Evolutionary conservation across 2,797 vertebrate species (phyloP).

Genomic region (Nannoperca obscura): DNA sequence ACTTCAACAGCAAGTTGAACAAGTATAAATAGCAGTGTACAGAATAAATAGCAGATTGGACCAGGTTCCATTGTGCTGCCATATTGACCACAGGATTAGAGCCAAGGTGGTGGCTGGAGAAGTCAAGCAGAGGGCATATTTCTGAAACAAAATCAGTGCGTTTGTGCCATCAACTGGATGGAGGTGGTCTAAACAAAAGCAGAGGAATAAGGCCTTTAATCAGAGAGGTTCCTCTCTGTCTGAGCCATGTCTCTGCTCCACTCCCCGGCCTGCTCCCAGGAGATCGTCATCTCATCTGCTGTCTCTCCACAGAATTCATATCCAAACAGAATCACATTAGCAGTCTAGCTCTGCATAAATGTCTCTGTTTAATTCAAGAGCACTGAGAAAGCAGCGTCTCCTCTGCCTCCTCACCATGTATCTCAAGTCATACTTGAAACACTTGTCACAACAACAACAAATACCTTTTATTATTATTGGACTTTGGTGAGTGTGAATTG

Average conservation of each 20-base stretch:
- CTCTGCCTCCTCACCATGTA: conserved; percentile 17
- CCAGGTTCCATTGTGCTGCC: conserved; percentile 5
- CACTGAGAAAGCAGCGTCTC: conserved; percentile 22
- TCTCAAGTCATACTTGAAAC: conserved; percentile 28
- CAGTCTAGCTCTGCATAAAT: conserved; percentile 49
- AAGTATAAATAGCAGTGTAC: conserved; percentile 11
- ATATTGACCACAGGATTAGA: conserved; percentile 44
- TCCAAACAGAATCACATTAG: conserved; percentile 73
- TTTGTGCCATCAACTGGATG: conserved; percentile 44
- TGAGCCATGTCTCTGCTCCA: conserved; percentile 56
- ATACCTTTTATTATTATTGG: background rate
- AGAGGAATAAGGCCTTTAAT: conserved; percentile 66
- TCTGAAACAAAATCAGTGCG: conserved; percentile 41
- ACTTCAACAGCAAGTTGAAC: conserved; percentile 3
- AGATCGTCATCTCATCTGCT: conserved; percentile 67
- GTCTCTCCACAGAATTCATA: conserved; percentile 70
- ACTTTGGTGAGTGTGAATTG: background rate
- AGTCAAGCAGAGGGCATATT: conserved; percentile 61
- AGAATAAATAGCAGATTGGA: conserved; percentile 26
- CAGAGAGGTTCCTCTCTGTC: conserved; percentile 73
- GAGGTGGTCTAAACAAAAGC: conserved; percentile 37
- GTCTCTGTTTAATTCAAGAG: conserved; percentile 60
- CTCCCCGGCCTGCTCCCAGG: conserved; percentile 55
- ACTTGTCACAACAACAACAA: conserved; percentile 2
- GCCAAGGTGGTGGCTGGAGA: conserved; percentile 38